These are phyloP conservation scores for Blastobasis lacticolella DNA, from an alignment of 2,888 invertebrate genomes.

Conservation along the genomic window DNA sequence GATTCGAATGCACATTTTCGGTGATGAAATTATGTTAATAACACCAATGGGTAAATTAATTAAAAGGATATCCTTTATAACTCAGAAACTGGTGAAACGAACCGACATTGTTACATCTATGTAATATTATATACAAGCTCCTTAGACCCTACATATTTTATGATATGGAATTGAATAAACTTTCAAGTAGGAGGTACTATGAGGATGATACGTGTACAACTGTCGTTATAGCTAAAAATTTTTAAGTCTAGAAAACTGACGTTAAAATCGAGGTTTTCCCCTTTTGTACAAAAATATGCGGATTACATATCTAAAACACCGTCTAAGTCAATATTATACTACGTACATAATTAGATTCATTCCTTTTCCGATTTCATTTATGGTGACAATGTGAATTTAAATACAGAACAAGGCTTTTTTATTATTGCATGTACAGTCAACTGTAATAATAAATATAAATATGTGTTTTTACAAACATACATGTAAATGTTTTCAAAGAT, in stretches of 20 bases:
- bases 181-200: conserved; percentile 41
- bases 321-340: conserved; percentile 20
- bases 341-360: no score
- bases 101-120: neutral
- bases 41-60: no score
- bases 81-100: neutral
- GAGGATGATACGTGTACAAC: conserved; percentile 37
- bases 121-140: conserved; percentile 45
- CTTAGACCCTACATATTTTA: conserved; percentile 38
- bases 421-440: no score
- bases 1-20: no score
- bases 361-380: no score
- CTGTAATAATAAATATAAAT: no score
- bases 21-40: no score
- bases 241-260: conserved; percentile 25
- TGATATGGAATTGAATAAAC: conserved; percentile 59
- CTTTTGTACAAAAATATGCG: conserved; percentile 62
- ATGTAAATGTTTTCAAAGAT: no score
- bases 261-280: conserved; percentile 25
- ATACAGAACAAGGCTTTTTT: no score
- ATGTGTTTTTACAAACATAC: no score
- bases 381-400: no score
- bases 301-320: conserved; percentile 40
- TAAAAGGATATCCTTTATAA: no score
- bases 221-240: conserved; percentile 13